These are phyloP conservation scores for Coturnix japonica DNA, from an alignment of 2,113 vertebrate species.

Conservation along the genomic window DNA sequence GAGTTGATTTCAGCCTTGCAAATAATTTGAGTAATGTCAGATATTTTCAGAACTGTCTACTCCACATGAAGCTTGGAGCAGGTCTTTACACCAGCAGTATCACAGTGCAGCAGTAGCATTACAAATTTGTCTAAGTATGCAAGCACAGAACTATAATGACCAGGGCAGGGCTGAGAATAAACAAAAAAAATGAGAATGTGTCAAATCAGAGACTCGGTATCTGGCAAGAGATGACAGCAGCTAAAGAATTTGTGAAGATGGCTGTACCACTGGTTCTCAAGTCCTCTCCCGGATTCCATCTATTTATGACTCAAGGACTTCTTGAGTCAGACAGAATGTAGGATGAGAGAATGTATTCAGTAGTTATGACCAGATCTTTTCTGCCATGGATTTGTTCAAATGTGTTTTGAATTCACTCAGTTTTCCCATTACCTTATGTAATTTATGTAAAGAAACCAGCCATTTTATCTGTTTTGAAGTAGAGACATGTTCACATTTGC, in stretches of 20 bases:
- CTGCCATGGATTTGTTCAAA: background rate
- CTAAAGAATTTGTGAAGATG: background rate
- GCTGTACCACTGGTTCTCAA: background rate
- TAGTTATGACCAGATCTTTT: background rate
- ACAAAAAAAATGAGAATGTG: background rate
- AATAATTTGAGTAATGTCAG: background rate
- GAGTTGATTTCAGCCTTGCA: background rate
- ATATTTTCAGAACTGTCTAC: background rate
- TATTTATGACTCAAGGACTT: background rate
- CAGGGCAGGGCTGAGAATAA: background rate
- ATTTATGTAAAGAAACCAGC: background rate
- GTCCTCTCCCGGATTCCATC: background rate
- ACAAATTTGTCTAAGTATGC: background rate
- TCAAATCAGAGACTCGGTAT: background rate
- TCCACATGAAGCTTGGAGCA: background rate
- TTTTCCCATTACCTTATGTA: background rate
- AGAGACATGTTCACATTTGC: background rate
- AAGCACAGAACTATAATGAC: background rate
- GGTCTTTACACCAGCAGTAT: background rate
- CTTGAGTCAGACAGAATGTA: background rate
- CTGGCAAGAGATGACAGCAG: background rate
- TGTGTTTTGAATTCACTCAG: background rate
- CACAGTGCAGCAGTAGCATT: fast-evolving
- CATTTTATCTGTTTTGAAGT: background rate
- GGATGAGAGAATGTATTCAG: background rate